These are phyloP conservation scores for Mamestra configurata DNA, from an alignment of 1,140 invertebrate genomes.

Conservation along the genomic window DNA sequence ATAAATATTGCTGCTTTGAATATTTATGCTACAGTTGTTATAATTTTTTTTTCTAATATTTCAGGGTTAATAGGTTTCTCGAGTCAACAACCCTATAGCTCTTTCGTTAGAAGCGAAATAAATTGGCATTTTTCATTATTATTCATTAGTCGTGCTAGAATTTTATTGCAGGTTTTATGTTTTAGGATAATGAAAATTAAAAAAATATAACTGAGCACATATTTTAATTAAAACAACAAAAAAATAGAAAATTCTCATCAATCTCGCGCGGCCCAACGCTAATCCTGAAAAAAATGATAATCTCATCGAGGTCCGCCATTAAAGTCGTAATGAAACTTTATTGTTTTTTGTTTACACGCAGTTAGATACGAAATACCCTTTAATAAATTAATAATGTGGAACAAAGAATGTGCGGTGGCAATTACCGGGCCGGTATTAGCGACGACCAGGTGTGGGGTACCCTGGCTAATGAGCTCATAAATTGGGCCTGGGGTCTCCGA, in stretches of 20 bases:
- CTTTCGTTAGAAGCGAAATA: not conserved
- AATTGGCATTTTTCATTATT: not conserved
- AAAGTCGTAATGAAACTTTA: slow-evolving; percentile 58
- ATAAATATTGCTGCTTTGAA: slow-evolving; percentile 29
- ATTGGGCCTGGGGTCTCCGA: slow-evolving; percentile 51
- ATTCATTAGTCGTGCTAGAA: slow-evolving; percentile 1
- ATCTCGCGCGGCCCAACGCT: slow-evolving; percentile 16
- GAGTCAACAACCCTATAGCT: not conserved
- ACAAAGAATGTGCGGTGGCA: slow-evolving; percentile 68
- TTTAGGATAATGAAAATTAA: not conserved
- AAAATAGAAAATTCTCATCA: slow-evolving; percentile 39
- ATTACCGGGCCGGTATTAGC: slow-evolving; percentile 62
- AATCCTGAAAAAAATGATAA: slow-evolving; percentile 49
- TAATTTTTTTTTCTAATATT: slow-evolving; percentile 12
- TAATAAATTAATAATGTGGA: slow-evolving; percentile 73
- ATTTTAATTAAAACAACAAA: slow-evolving; percentile 25
- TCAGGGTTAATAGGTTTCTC: slow-evolving; percentile 16
- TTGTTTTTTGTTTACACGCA: slow-evolving; percentile 55
- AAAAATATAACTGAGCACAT: slow-evolving; percentile 10
- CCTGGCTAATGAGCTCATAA: slow-evolving; percentile 68
- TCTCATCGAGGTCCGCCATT: slow-evolving; percentile 44
- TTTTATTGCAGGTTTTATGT: not conserved
- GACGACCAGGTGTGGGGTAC: slow-evolving; percentile 61
- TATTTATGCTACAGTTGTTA: slow-evolving; percentile 19
- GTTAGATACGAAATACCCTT: slow-evolving; percentile 61